phyloP scores from a whole-genome alignment of 1,140 invertebrate genomes.

The Bicyclus anynana region DNA sequence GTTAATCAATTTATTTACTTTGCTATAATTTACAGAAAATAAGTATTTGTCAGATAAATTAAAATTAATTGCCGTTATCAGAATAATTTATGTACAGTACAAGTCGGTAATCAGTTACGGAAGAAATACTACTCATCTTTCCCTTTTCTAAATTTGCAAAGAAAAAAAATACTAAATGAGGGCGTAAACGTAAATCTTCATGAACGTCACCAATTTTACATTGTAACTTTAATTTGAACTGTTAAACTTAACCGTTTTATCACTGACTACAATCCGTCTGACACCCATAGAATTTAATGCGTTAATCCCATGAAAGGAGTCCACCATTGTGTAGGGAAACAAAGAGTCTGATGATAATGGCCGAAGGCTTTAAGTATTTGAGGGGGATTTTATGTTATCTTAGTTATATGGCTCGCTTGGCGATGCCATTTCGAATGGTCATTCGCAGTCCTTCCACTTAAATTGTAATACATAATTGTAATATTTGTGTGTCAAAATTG shows the following conservation, averaged over 20 bases:
- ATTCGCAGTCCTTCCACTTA: too few relatives aligned
- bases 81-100: too few relatives aligned
- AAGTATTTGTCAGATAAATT: too few relatives aligned
- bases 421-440: too few relatives aligned
- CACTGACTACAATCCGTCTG: slow-evolving; percentile 7
- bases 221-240: slow-evolving; percentile 8
- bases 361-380: slow-evolving; percentile 12
- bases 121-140: too few relatives aligned
- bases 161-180: not conserved
- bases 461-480: too few relatives aligned
- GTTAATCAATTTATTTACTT: too few relatives aligned
- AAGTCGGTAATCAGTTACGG: too few relatives aligned
- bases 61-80: too few relatives aligned
- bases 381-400: not conserved
- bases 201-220: slow-evolving; percentile 5
- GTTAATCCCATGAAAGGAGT: slow-evolving; percentile 4
- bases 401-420: not conserved
- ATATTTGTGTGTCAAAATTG: too few relatives aligned
- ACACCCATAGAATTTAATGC: slow-evolving; percentile 13
- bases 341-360: not conserved
- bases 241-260: slow-evolving; percentile 12
- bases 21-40: too few relatives aligned
- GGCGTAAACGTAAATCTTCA: not conserved
- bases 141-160: too few relatives aligned
- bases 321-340: not conserved